phyloP scores from a whole-genome alignment of 2,113 vertebrate species.

The Daubentonia madagascariensis region DNA sequence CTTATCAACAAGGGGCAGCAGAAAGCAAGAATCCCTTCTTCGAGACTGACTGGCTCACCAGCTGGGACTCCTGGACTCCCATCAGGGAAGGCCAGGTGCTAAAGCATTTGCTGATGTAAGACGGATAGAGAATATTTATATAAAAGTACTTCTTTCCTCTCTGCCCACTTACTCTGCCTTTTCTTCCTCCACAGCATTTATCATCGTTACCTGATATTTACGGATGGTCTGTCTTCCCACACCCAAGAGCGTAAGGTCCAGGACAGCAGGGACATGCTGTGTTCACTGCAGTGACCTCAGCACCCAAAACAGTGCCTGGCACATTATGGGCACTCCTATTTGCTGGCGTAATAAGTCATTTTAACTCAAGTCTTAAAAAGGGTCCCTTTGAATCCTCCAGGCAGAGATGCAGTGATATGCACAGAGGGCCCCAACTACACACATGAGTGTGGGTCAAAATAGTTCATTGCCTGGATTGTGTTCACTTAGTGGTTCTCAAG shows the following conservation, averaged over 20 bases:
- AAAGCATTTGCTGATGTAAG: background rate
- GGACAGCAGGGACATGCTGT: background rate
- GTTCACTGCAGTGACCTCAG: background rate
- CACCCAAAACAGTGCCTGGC: background rate
- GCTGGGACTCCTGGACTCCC: background rate
- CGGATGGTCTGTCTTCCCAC: background rate
- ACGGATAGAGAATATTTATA: background rate
- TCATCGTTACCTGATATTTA: slow-evolving; percentile 32
- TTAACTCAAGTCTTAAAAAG: background rate
- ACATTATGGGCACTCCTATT: background rate
- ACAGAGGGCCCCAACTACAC: background rate
- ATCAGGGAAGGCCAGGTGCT: background rate
- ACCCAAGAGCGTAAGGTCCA: background rate
- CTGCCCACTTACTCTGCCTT: background rate
- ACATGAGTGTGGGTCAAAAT: background rate
- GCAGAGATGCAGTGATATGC: background rate
- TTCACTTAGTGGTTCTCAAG: background rate
- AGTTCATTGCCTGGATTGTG: background rate
- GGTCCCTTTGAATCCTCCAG: background rate
- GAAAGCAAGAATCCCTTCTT: background rate
- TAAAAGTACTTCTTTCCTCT: background rate
- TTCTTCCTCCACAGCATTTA: background rate
- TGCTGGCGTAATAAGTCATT: background rate
- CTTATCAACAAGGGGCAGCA: background rate
- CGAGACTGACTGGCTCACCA: background rate